Evolutionary conservation across 2,797 vertebrate species (phyloP), one percentile per base, ranked within the genome.

Genomic region (Silurus aristotelis): DNA sequence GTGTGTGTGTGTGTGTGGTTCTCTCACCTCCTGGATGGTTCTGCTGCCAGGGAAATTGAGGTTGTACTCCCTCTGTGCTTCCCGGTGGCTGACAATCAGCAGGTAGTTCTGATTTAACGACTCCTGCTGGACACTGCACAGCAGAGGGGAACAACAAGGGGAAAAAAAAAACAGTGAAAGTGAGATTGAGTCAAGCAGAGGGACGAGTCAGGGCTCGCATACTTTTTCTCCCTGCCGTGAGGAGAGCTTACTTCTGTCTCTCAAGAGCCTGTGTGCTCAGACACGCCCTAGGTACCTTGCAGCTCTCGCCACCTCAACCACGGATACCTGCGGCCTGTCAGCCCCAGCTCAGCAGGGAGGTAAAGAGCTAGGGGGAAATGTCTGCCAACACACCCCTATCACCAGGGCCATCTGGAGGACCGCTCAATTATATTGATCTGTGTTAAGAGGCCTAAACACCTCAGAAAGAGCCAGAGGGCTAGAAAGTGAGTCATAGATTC

Each of bases 31-130:
- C 93, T 99, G 98, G 93, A 99, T 97, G 90, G 98, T 99, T 96
- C 96, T 97, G 95, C 96, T 97, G 94, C 97, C 97, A 79, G 98
- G 98, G 94, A 99, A 99, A 96, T 99, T 98, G 94, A 99, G 97
- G 95, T 91, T 99, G 96, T 99, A 99, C 92, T 99, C 98, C 95
- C 96, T 97, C 96, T 99, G 97, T 92, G 97, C 97, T 94, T 99
- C 98, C 87, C 96, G 96, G 94, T 99, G 97, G 94, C 95, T 98
- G 95, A 99, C 95, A 84, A 99, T 95, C 95, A 99, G 96, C 95
- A 98, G 96, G 95, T 97, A 99, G 96, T 96, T 99, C 94, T 99
- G 97, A 96, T 96, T 99, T 97, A 98, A 96, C 89, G 97, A 97
- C 92, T 99, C 98, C 94, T 97, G 97, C 90, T 97, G 97, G 95